Percentiles rank a stretch among this genome's conserved stretches.
Conservation (phyloP, 2,888 invertebrate genomes). For the Ischnura elegans region DNA sequence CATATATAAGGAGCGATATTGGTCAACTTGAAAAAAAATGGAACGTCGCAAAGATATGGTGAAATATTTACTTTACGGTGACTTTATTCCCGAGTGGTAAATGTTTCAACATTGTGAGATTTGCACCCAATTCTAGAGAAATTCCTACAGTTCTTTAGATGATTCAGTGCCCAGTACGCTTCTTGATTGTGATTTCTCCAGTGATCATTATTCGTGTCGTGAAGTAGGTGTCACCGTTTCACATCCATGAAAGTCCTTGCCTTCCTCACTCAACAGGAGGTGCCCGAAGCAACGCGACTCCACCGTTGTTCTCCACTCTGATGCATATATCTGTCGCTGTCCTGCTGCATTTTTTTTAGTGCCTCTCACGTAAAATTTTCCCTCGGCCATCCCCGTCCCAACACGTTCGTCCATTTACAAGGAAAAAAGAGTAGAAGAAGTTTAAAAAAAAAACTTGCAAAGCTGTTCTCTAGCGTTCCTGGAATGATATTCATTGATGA, state of each 20-base stretch:
- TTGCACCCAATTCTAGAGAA: too few species aligned
- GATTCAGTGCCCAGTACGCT: neutral
- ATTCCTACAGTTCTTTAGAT: neutral
- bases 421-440: neutral
- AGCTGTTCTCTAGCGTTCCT: neutral
- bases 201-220: neutral
- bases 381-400: neutral
- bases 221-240: neutral
- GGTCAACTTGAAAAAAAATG: too few species aligned
- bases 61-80: too few species aligned
- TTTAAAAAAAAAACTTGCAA: neutral
- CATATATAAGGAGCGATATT: too few species aligned
- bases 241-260: neutral
- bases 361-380: neutral
- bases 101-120: too few species aligned
- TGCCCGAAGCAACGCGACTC: neutral
- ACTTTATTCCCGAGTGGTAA: too few species aligned
- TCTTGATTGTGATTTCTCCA: neutral
- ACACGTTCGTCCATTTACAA: neutral
- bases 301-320: neutral
- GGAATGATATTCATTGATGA: constrained; percentile 1
- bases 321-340: neutral
- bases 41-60: too few species aligned
- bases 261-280: neutral
- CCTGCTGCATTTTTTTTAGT: neutral